phyloP scores from a whole-genome alignment of 2,797 vertebrate species.

The Apodemus agrarius region DNA sequence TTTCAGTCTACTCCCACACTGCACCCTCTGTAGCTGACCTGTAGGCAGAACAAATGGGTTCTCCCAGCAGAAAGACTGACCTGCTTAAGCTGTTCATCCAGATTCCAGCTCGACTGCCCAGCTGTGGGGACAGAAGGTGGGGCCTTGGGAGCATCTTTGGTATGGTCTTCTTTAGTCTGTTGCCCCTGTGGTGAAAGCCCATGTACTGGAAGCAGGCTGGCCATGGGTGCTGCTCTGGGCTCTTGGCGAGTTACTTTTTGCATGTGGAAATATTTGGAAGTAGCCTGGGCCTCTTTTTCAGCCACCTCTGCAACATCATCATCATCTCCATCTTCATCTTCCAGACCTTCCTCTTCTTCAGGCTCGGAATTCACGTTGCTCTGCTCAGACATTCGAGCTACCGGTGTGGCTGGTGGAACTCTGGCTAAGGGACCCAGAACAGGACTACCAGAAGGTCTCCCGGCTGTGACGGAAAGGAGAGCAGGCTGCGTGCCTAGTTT shows the following conservation, averaged over 20 bases:
- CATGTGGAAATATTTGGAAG: conserved; percentile 85
- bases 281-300: conserved; percentile 81
- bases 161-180: conserved; percentile 89
- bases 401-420: conserved; percentile 79
- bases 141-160: conserved; percentile 88
- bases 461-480: conserved; percentile 89
- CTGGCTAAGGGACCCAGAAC: conserved; percentile 84
- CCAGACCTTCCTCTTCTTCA: conserved; percentile 86
- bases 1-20: background rate
- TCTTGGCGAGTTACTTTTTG: conserved; percentile 83
- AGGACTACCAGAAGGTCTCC: conserved; percentile 86
- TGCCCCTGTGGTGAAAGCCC: conserved; percentile 80
- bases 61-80: conserved; percentile 85
- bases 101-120: conserved; percentile 90
- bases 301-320: conserved; percentile 83
- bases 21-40: background rate
- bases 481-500: conserved; percentile 92
- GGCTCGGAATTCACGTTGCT: conserved; percentile 84
- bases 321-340: conserved; percentile 86
- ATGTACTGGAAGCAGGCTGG: conserved; percentile 60
- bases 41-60: conserved; percentile 22
- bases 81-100: conserved; percentile 93
- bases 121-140: conserved; percentile 86
- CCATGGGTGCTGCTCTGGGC: conserved; percentile 79
- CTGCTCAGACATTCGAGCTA: conserved; percentile 80